Conservation (phyloP, 2,888 invertebrate genomes). For the Aquatica leii region DNA sequence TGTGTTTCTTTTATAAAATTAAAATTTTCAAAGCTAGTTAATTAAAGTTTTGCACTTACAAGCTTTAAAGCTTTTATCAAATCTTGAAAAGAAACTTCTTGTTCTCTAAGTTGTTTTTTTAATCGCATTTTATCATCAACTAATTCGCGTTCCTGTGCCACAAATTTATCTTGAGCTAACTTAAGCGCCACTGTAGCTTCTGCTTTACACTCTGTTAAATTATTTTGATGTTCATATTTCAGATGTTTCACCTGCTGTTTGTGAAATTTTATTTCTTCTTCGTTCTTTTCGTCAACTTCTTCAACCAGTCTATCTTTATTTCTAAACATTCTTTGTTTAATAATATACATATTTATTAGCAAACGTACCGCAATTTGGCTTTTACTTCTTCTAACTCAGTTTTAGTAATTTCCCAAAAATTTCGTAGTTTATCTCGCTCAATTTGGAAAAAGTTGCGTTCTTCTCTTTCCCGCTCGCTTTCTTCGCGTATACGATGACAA, state of each 20-base stretch:
- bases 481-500: slow-evolving; percentile 83
- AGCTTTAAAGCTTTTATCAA: slow-evolving; percentile 76
- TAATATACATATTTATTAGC: too few relatives aligned
- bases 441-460: slow-evolving; percentile 95
- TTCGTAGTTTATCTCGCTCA: slow-evolving; percentile 92
- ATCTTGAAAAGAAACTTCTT: slow-evolving; percentile 74
- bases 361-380: slow-evolving; percentile 71
- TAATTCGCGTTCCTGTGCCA: slow-evolving; percentile 79
- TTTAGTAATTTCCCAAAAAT: slow-evolving; percentile 95
- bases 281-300: slow-evolving; percentile 86
- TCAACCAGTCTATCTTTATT: slow-evolving; percentile 89
- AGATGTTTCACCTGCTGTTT: slow-evolving; percentile 94
- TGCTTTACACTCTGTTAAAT: slow-evolving; percentile 84
- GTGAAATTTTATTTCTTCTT: slow-evolving; percentile 85
- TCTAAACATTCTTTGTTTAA: slow-evolving; percentile 51
- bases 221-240: slow-evolving; percentile 89
- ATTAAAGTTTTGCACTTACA: slow-evolving; percentile 55
- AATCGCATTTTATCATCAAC: slow-evolving; percentile 76
- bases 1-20: slow-evolving; percentile 52
- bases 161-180: slow-evolving; percentile 84
- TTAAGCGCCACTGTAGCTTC: slow-evolving; percentile 85
- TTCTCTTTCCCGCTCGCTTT: slow-evolving; percentile 92
- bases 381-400: slow-evolving; percentile 87
- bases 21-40: too few relatives aligned
- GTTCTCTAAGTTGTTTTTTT: slow-evolving; percentile 73